Percentiles rank a stretch among this genome's conserved stretches.
Conservation (phyloP, 2,888 invertebrate species). For the Epicampocera succincta region DNA sequence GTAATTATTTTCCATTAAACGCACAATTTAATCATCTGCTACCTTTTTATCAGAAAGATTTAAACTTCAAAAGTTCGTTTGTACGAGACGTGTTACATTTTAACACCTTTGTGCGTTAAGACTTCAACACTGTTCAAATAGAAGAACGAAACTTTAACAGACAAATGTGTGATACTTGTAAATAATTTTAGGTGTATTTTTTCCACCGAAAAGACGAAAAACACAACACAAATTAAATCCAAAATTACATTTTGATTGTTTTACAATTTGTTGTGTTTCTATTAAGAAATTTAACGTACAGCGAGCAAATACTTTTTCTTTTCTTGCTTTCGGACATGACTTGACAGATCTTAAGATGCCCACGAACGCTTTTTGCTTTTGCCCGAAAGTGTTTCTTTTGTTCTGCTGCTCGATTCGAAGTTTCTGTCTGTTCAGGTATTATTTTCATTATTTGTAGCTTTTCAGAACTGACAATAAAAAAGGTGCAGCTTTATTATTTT, state of each 20-base stretch:
- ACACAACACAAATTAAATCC: not conserved
- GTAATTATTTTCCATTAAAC: too few species aligned
- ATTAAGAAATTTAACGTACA: conserved; percentile 44
- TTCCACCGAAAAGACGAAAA: conserved; percentile 26
- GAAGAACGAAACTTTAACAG: conserved; percentile 1
- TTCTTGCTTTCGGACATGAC: conserved; percentile 48
- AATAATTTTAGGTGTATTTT: conserved; percentile 15
- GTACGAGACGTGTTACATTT: conserved; percentile 22
- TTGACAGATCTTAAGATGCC: conserved; percentile 51
- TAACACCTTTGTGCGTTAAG: conserved; percentile 44
- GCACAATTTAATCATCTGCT: not conserved
- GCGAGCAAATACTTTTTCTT: conserved; percentile 44
- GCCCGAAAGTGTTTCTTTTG: not conserved
- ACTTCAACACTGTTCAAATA: conserved; percentile 29
- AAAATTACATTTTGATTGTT: conserved; percentile 60
- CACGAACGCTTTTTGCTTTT: not conserved
- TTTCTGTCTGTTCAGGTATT: not conserved
- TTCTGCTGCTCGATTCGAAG: not conserved
- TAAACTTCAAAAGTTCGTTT: not conserved
- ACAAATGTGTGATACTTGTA: conserved; percentile 26
- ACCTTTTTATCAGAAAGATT: not conserved
- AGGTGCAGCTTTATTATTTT: too few species aligned
- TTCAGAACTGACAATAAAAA: too few species aligned
- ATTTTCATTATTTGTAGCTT: not conserved
- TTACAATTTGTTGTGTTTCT: conserved; percentile 46